phyloP scores from a whole-genome alignment of 2,797 vertebrate species.

The Rhinoraja longicauda region DNA sequence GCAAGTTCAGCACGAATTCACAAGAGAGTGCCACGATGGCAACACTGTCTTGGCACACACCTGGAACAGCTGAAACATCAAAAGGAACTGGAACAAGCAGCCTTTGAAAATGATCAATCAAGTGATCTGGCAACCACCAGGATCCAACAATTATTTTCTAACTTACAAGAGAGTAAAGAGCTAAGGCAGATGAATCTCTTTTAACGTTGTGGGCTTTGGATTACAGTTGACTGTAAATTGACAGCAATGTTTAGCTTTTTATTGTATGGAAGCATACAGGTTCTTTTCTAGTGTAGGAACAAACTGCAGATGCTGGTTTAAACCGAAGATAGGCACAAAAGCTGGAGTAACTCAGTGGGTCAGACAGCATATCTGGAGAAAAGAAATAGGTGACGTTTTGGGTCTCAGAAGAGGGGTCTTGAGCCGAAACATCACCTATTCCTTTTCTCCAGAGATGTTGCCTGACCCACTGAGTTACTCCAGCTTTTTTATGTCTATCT shows the following conservation, averaged over 20 bases:
- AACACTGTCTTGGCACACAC: background rate
- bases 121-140: slow-evolving; percentile 4
- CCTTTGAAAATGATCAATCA: slow-evolving; percentile 15
- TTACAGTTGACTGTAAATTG: background rate
- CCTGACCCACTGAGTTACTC: no score
- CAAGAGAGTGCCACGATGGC: slow-evolving; percentile 26
- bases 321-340: no score
- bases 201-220: background rate
- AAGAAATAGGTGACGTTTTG: no score
- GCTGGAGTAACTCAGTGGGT: no score
- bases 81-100: background rate
- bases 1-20: slow-evolving; percentile 22
- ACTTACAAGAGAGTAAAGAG: background rate
- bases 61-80: slow-evolving; percentile 32
- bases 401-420: no score
- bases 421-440: no score
- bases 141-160: background rate
- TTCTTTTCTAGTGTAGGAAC: background rate
- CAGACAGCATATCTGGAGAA: no score
- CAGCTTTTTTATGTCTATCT: no score
- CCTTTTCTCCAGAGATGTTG: no score
- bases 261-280: background rate
- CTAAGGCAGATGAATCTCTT: background rate
- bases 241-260: background rate
- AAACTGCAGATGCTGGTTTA: no score